Evolutionary conservation across 2,888 invertebrate species (phyloP).

Genomic region (Tiliacea aurago): DNA sequence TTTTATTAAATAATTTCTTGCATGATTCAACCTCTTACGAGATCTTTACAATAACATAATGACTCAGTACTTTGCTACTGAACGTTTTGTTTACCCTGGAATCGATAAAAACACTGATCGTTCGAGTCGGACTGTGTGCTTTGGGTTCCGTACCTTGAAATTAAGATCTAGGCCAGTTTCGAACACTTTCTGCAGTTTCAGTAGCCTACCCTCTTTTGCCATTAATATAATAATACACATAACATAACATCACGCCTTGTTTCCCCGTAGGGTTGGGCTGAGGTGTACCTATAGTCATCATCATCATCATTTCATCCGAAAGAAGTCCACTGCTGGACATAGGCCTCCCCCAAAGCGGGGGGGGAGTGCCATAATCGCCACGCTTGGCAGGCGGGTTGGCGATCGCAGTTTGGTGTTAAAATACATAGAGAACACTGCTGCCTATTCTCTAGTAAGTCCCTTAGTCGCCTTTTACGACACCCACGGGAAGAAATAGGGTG

Average conservation of each 20-base stretch:
- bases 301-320: too few relatives aligned
- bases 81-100: conserved; percentile 2
- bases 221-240: not conserved
- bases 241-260: too few relatives aligned
- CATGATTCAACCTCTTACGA: conserved; percentile 24
- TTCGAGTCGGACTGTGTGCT: not conserved
- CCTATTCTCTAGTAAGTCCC: too few relatives aligned
- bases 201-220: not conserved
- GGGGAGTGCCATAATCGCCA: too few relatives aligned
- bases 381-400: too few relatives aligned
- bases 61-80: conserved; percentile 38
- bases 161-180: not conserved
- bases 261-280: not conserved
- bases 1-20: conserved; percentile 21
- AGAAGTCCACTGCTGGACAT: too few relatives aligned
- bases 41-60: conserved; percentile 35
- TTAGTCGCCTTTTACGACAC: too few relatives aligned
- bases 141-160: conserved; percentile 19
- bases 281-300: not conserved
- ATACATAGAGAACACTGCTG: too few relatives aligned
- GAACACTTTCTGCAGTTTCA: not conserved
- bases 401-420: too few relatives aligned
- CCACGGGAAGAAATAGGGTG: too few relatives aligned
- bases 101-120: conserved; percentile 17
- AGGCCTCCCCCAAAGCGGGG: too few relatives aligned